Evolutionary conservation across 2,888 invertebrate genomes (phyloP), one percentile per base, ranked within the genome.

Genomic region (Ophraella communa): DNA sequence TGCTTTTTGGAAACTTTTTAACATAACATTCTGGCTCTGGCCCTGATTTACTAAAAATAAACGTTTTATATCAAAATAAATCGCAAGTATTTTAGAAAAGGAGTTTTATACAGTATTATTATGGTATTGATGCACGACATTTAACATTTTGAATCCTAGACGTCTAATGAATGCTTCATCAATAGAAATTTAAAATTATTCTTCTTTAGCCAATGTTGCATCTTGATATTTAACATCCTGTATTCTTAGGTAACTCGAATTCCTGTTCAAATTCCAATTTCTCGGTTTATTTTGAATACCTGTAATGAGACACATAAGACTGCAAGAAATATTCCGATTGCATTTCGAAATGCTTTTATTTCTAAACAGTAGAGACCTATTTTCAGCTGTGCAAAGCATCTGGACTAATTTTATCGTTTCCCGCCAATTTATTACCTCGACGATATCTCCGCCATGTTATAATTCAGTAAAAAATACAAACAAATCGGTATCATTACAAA

Each of bases 251-350:
- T 39, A 39, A 39, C 17, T 17, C 17, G 47, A 47, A 51, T 51
- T 51, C 49, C 49, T 27, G 17, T n/a, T 51, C 14, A 27, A 51
- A 51, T 51, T 51, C 49, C 27, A 8, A 51, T 17, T 24, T 17
- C n/a, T 17, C 49, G 18, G 47, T 49, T 57, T 49, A 58, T 58
- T 58, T 58, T 49, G 49, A 58, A 58, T 58, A 58, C 58, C 58
- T 58, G 49, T 27, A 51, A 51, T 27, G 27, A 51, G 49, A 51
- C 21, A n/a, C n/a, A 47, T 39, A 39, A 17, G 39, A 39, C 39
- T 39, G 14, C 39, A 8, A 39, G 39, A 39, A 39, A 39, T 39
- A 17, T 39, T 39, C 7, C 39, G 14, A 39, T 39, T 14, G 39
- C 39, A 47, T 47, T 47, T 47, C 21, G 21, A 10, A 51, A 51